Evolutionary conservation across 2,888 invertebrate genomes (phyloP), one percentile per base, ranked within the genome.

Genomic region (Phania funesta): DNA sequence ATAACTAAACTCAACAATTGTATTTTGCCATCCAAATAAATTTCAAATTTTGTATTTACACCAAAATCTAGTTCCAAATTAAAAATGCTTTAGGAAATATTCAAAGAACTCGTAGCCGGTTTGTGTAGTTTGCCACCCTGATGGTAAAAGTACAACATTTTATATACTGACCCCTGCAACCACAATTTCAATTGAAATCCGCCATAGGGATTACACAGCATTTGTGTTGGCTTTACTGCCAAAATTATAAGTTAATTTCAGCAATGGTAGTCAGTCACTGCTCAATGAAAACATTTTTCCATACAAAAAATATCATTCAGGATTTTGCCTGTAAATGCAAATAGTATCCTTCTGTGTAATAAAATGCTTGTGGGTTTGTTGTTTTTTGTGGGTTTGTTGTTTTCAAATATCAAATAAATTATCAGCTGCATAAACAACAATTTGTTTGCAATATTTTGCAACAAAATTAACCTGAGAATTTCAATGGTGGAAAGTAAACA

Each of bases 371-470:
- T 18, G 26, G 5, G 1, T 9, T 26, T 38, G n/a, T 18, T 60
- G 16, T 4, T 6, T 24, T 1, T 26, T 41, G 41, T 18, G 26
- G 5, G 1, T 9, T 26, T 38, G n/a, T 18, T 60, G 16, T 5
- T 60, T 60, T 44, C 60, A 60, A 60, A 60, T 44, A 44, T n/a
- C 38, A 38, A 41, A 41, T 41, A 44, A 60, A 18, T 41, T 60
- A 13, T 16, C 18, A 26, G 9, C 11, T 16, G 16, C 9, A 26
- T n/a, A 60, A 60, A 41, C 16, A 60, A 60, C n/a, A 38, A 38
- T 24, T 60, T 24, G 16, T 24, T 11, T n/a, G 9, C 11, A 38
- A 41, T 35, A 24, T 41, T 41, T 24, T 24, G 13, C n/a, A 11
- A 38, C 35, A 4, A 13, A 38, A 38, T 38, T 13, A 13, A 13